phyloP scores from a whole-genome alignment of 1,140 invertebrate species.

The Drosophila santomea region DNA sequence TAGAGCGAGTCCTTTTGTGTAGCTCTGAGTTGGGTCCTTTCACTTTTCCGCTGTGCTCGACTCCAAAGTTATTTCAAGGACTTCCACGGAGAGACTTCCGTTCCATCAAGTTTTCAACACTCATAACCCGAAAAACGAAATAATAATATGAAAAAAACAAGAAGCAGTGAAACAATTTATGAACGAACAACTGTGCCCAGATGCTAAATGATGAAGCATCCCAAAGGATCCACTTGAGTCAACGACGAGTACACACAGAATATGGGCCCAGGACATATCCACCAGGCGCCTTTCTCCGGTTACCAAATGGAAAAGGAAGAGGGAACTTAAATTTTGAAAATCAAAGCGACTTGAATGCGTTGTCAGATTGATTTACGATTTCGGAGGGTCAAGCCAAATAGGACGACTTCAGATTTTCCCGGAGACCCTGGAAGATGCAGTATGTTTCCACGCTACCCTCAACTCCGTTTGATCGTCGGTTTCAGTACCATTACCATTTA shows the following conservation, averaged over 20 bases:
- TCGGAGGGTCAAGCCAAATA: constrained; percentile 12
- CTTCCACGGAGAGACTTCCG: constrained; percentile 34
- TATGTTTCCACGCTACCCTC: constrained; percentile 1
- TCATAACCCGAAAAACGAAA: constrained; percentile 32
- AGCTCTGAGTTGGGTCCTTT: constrained; percentile 9
- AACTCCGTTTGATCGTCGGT: constrained; percentile 32
- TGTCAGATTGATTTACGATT: constrained; percentile 70
- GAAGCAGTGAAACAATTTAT: constrained; percentile 54
- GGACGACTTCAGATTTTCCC: constrained; percentile 1
- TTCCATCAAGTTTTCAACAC: constrained; percentile 27
- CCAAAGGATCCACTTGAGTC: constrained; percentile 60
- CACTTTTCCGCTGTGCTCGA: constrained; percentile 10
- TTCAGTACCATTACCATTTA: constrained; percentile 52
- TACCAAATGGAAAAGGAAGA: constrained; percentile 44
- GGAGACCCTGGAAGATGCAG: background rate
- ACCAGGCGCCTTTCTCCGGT: constrained; percentile 57
- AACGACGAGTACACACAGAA: constrained; percentile 68
- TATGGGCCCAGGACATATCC: constrained; percentile 18
- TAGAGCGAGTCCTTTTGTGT: constrained; percentile 1
- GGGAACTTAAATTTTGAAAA: constrained; percentile 5
- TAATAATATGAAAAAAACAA: constrained; percentile 13
- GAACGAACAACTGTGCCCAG: constrained; percentile 73
- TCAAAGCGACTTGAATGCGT: constrained; percentile 44
- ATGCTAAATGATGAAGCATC: constrained; percentile 40
- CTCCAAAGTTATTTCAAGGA: constrained; percentile 38